A percentile compares a stretch with the other conserved stretches of the same genome.
Evolutionary conservation across 2,888 invertebrate genomes (phyloP).

Genomic region (Gryllus longicercus): DNA sequence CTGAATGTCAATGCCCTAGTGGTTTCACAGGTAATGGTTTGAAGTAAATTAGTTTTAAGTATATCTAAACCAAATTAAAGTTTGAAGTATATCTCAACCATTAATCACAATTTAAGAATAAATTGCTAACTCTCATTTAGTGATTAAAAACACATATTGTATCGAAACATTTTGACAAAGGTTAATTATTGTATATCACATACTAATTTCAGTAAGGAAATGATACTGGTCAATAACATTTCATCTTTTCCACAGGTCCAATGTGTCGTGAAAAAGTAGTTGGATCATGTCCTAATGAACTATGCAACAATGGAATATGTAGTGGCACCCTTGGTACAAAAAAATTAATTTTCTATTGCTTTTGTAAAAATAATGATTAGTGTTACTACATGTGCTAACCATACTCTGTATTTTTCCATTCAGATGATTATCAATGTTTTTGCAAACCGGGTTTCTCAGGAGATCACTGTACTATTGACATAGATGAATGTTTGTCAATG

Average conservation of each 20-base stretch:
- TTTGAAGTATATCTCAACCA: too few species aligned
- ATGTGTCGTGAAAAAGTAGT: conserved; percentile 65
- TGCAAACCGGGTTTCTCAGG: conserved; percentile 88
- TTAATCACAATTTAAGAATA: too few species aligned
- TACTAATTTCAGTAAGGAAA: too few species aligned
- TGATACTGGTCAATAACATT: too few species aligned
- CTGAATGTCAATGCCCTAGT: conserved; percentile 59
- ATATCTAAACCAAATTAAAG: too few species aligned
- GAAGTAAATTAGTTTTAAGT: background rate
- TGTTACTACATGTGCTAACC: background rate
- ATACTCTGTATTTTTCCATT: too few species aligned
- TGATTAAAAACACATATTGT: too few species aligned
- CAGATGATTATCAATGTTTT: conserved; percentile 70
- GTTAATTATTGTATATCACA: too few species aligned
- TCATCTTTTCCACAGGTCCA: conserved; percentile 43
- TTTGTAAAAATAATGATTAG: background rate
- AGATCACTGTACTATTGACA: conserved; percentile 76
- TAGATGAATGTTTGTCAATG: conserved; percentile 80
- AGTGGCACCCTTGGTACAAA: conserved; percentile 63
- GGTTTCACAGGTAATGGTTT: conserved; percentile 55
- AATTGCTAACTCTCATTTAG: too few species aligned
- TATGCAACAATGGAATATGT: conserved; percentile 79
- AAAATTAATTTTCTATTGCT: background rate
- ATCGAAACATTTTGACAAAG: too few species aligned
- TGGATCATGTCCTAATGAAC: conserved; percentile 58